These are phyloP conservation scores for Antheraea yamamai DNA, from an alignment of 2,888 invertebrate species.

Conservation along the genomic window DNA sequence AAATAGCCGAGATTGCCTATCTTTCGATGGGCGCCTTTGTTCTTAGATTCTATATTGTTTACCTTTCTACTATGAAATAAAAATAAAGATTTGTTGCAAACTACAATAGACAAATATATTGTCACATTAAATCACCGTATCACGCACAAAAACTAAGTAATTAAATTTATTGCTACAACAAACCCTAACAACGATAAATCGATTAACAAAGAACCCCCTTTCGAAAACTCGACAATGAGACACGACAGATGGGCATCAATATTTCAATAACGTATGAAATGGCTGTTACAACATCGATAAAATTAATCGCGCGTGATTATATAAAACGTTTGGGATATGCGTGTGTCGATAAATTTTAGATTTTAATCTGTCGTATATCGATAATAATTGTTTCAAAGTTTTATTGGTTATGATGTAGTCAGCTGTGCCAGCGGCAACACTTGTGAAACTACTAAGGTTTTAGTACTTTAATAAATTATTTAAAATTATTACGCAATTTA, in stretches of 20 bases:
- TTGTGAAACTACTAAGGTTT: too few relatives aligned
- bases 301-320: constrained; percentile 46
- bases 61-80: too few relatives aligned
- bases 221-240: constrained; percentile 15
- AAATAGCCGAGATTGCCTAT: too few relatives aligned
- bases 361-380: constrained; percentile 20
- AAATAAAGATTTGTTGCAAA: background rate
- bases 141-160: background rate
- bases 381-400: constrained; percentile 11
- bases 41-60: too few relatives aligned
- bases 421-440: background rate
- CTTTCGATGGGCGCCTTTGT: too few relatives aligned
- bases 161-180: background rate
- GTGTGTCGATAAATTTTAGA: constrained; percentile 32
- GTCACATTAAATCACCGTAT: background rate
- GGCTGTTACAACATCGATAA: constrained; percentile 35
- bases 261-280: constrained; percentile 40
- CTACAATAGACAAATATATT: background rate
- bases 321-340: constrained; percentile 34
- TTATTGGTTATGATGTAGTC: constrained; percentile 30
- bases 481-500: too few relatives aligned
- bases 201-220: constrained; percentile 4
- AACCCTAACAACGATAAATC: constrained; percentile 6
- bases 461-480: too few relatives aligned
- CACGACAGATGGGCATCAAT: constrained; percentile 53